Base-by-base conservation (phyloP, 1,140 invertebrate species). In the Drosophila ambigua region DNA sequence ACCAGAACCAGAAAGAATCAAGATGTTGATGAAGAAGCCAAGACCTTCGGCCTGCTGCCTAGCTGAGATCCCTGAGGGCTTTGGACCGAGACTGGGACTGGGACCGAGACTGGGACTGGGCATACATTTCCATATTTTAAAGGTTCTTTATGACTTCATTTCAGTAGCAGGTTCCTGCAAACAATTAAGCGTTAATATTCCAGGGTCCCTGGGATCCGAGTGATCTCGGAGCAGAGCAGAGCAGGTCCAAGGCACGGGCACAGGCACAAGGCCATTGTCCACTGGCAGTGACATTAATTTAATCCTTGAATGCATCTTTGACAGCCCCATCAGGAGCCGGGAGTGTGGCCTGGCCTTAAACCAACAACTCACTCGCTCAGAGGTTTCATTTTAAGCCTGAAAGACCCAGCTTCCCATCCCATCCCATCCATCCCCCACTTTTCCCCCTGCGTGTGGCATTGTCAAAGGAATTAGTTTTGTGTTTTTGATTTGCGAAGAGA, bases 301-400 rank as follows among this genome's bases (percentile, higher is more conserved):
- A 88, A 88, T 88, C 84, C 83, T 88, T 88, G 83, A 88, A 88
- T 88, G 83, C 83, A 88, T 88, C 83, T 88, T 88, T 89, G 83
- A 88, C 83, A 83, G 77, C 63, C 72, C 66, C 73, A 83, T 69
- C 73, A 48, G 55, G 41, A 24, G 50, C 26, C n/a, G 26, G 66
- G 31, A 31, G 31, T 31, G 31, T 31, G 31, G 31, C 31, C 31
- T 31, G 31, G 31, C 26, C 8, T 64, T 52, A 62, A 44, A 52
- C 44, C 51, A 77, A 73, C 72, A 71, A 50, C 61, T 59, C 67
- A 63, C 61, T 63, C 49, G 51, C 44, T 50, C 35, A 45, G 68
- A 64, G 52, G 46, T 45, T 62, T 57, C 44, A 55, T 48, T 59
- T 45, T 60, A 46, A 78, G 65, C 41, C 53, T 31, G 31, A 31